Percentiles rank a stretch among this genome's conserved stretches.
Evolutionary conservation across 2,888 invertebrate species (phyloP).

Genomic region (Seira sanloemensis): DNA sequence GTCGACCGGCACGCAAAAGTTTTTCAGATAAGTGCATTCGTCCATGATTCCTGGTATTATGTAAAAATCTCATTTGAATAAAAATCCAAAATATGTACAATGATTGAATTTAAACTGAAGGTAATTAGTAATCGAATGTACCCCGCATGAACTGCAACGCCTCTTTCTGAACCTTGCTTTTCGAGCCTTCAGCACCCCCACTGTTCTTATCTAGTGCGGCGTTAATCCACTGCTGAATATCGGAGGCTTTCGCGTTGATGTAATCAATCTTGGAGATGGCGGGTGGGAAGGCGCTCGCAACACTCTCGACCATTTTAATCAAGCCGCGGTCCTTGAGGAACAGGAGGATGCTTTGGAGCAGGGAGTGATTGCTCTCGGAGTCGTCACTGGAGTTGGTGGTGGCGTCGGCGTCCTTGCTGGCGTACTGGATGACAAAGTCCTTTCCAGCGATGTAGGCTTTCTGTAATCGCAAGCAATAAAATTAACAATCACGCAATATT

Average conservation of each 20-base stretch:
- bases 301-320: constrained; percentile 49
- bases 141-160: constrained; percentile 96
- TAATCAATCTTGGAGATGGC: constrained; percentile 32
- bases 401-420: constrained; percentile 2
- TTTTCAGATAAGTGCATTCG: constrained; percentile 96
- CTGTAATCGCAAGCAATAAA: constrained; percentile 29
- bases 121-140: no score
- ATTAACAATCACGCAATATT: not conserved
- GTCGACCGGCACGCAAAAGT: constrained; percentile 90
- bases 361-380: constrained; percentile 21
- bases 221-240: constrained; percentile 43
- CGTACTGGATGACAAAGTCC: constrained; percentile 57
- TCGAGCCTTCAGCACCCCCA: not conserved
- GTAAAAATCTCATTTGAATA: no score
- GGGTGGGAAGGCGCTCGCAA: constrained; percentile 21
- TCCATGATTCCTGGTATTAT: no score
- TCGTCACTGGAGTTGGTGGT: not conserved
- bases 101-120: no score
- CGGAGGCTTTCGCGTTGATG: constrained; percentile 13
- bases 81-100: no score
- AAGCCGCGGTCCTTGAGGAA: constrained; percentile 54
- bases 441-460: constrained; percentile 65
- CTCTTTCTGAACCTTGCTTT: constrained; percentile 77
- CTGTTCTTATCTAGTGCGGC: not conserved
- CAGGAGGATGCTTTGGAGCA: constrained; percentile 29